phyloP scores from a whole-genome alignment of 2,888 invertebrate genomes.

The Trileptium ribeirensis region DNA sequence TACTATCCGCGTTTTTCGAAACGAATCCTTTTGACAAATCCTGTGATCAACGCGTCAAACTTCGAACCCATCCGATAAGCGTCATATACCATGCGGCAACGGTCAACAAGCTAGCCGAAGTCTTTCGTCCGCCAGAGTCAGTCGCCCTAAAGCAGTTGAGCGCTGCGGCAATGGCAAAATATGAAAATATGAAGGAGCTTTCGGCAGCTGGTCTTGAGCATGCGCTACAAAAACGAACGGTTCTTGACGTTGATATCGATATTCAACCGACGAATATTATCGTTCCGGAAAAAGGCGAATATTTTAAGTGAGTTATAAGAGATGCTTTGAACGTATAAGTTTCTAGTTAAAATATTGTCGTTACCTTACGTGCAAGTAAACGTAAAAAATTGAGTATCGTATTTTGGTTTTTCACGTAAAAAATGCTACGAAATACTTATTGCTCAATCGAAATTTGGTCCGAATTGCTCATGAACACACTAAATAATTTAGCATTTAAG shows the following conservation, averaged over 20 bases:
- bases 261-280: constrained; percentile 80
- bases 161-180: constrained; percentile 72
- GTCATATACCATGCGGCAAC: constrained; percentile 85
- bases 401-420: constrained; percentile 37
- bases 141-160: constrained; percentile 78
- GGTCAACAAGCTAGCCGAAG: constrained; percentile 71
- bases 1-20: constrained; percentile 77
- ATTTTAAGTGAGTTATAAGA: no score
- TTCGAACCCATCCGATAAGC: constrained; percentile 73
- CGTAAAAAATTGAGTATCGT: neutral
- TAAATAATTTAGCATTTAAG: no score
- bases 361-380: no score
- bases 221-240: constrained; percentile 73
- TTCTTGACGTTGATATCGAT: constrained; percentile 72
- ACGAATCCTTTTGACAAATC: constrained; percentile 69
- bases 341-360: constrained; percentile 7
- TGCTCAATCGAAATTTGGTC: no score
- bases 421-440: constrained; percentile 36
- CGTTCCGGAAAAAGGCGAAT: constrained; percentile 73
- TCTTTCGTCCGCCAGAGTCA: constrained; percentile 72
- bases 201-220: constrained; percentile 86
- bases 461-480: no score
- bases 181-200: constrained; percentile 79
- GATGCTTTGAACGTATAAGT: constrained; percentile 54
- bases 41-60: constrained; percentile 74